These are phyloP conservation scores for Amblyjoppa proteus DNA, from an alignment of 2,888 invertebrate genomes.

Conservation along the genomic window DNA sequence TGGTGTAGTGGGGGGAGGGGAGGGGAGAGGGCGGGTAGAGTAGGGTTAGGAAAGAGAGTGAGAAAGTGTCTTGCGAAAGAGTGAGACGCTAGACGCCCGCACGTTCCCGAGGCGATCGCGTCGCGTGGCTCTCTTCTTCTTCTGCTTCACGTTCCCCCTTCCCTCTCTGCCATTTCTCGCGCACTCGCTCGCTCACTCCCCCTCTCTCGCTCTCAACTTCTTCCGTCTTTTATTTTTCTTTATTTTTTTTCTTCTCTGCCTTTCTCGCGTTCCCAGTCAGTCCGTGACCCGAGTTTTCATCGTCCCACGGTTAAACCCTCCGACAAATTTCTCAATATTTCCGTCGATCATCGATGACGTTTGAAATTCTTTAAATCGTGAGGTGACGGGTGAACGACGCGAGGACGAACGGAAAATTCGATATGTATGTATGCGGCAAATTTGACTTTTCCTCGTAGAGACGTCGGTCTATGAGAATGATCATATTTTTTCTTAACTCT, in stretches of 20 bases:
- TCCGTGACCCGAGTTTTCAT: constrained; percentile 68
- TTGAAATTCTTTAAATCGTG: background rate
- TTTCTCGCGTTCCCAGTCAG: constrained; percentile 68
- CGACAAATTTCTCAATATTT: constrained; percentile 15
- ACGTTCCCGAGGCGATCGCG: constrained; percentile 67
- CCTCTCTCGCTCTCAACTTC: constrained; percentile 60
- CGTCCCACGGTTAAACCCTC: constrained; percentile 54
- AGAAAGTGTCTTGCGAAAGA: constrained; percentile 26
- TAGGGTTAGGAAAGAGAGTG: constrained; percentile 55
- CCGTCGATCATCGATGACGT: constrained; percentile 1
- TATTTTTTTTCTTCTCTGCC: constrained; percentile 60
- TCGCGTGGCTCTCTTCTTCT: constrained; percentile 65
- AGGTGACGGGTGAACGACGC: background rate
- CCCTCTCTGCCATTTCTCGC: constrained; percentile 24
- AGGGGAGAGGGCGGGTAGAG: background rate
- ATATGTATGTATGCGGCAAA: background rate
- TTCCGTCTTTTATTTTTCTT: constrained; percentile 63
- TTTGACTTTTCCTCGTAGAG: constrained; percentile 13
- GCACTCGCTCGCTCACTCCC: constrained; percentile 41
- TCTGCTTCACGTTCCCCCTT: constrained; percentile 47
- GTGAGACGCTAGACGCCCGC: constrained; percentile 62
- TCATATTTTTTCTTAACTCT: background rate
- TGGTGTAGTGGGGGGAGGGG: background rate
- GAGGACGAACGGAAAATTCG: background rate
- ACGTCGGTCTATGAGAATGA: background rate